These are phyloP conservation scores for Chauna torquata DNA, from an alignment of 2,113 vertebrate genomes.

Conservation along the genomic window DNA sequence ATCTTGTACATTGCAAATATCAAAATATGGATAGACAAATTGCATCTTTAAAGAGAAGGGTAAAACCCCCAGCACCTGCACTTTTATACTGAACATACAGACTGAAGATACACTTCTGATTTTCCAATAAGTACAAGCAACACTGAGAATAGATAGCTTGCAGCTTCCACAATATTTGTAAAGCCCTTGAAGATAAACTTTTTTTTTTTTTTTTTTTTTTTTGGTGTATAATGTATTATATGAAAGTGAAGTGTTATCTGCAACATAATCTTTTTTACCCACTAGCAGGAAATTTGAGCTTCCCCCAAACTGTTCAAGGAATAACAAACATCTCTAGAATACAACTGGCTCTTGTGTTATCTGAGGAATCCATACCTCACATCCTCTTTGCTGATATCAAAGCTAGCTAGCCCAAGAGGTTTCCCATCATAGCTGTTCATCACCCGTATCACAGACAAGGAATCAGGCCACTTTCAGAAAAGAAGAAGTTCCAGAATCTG, in stretches of 20 bases:
- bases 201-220: too few species aligned
- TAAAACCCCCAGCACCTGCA: neutral
- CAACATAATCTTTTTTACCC: neutral
- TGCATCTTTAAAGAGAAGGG: neutral
- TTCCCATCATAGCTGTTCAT: neutral
- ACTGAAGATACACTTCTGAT: neutral
- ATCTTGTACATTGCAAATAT: neutral
- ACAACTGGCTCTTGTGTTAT: neutral
- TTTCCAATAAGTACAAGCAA: neutral
- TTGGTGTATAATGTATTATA: neutral
- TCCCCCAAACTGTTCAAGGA: neutral
- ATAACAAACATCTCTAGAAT: neutral
- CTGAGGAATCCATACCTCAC: neutral
- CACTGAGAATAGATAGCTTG: neutral
- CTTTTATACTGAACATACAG: neutral
- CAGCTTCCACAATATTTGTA: neutral
- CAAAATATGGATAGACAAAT: neutral
- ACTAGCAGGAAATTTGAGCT: neutral
- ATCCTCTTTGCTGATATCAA: neutral
- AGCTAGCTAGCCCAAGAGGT: neutral
- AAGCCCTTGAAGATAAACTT: neutral
- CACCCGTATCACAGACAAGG: neutral
- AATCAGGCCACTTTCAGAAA: neutral
- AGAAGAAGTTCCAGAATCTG: neutral
- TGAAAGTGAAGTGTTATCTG: neutral